A percentile compares a stretch with the other conserved stretches of the same genome.
Evolutionary conservation across 2,888 invertebrate genomes (phyloP).

Genomic region (Dastarcus helophoroides): DNA sequence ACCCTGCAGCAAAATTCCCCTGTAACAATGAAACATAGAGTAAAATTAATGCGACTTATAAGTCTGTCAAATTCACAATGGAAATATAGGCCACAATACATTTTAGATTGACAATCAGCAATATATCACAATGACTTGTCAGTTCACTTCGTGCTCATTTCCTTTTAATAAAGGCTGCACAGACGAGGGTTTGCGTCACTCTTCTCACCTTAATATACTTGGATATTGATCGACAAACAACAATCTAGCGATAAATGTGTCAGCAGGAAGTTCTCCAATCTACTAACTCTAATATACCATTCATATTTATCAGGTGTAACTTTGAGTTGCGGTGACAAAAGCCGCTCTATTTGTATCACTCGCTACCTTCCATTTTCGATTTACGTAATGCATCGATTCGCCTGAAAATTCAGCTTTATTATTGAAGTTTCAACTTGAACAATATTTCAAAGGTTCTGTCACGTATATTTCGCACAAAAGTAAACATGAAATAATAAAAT

Average conservation of each 20-base stretch:
- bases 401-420: too few species aligned
- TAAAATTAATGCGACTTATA: constrained; percentile 6
- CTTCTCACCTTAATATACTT: constrained; percentile 15
- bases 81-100: background rate
- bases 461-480: too few species aligned
- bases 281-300: too few species aligned
- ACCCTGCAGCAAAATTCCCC: constrained; percentile 84
- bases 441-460: too few species aligned
- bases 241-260: constrained; percentile 20
- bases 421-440: too few species aligned
- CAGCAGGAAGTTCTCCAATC: too few species aligned
- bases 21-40: constrained; percentile 44
- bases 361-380: too few species aligned
- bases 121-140: constrained; percentile 24
- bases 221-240: constrained; percentile 15
- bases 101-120: constrained; percentile 21
- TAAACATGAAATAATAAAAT: too few species aligned
- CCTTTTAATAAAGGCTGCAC: constrained; percentile 17
- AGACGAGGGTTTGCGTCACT: constrained; percentile 13
- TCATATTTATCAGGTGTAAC: too few species aligned
- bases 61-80: background rate
- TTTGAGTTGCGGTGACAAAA: too few species aligned
- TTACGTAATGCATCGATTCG: too few species aligned
- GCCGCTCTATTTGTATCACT: too few species aligned
- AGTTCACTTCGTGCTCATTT: constrained; percentile 22